phyloP scores from a whole-genome alignment of 2,797 vertebrate species.

The Darevskia mixta region DNA sequence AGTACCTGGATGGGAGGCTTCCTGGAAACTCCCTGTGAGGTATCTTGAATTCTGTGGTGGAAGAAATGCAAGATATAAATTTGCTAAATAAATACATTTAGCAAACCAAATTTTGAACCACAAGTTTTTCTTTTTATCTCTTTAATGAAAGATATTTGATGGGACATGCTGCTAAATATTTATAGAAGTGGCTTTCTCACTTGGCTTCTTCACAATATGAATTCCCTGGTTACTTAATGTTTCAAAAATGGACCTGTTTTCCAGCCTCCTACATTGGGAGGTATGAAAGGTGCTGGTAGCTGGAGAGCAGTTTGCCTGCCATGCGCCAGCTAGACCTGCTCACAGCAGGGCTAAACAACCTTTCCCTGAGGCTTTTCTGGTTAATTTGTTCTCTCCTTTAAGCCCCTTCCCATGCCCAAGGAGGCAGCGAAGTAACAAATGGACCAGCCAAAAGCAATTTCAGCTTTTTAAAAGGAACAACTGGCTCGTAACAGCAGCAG shows the following conservation, averaged over 20 bases:
- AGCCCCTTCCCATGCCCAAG: conserved; percentile 65
- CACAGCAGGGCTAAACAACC: conserved; percentile 45
- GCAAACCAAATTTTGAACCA: background rate
- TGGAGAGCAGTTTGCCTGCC: background rate
- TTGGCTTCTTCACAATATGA: conserved; percentile 3
- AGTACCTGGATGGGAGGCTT: background rate
- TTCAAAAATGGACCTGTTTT: conserved; percentile 23
- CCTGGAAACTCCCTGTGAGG: background rate
- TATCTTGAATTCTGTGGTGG: background rate
- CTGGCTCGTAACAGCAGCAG: conserved; percentile 68
- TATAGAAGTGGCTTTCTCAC: background rate
- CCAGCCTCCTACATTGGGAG: background rate
- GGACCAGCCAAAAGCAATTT: conserved; percentile 71
- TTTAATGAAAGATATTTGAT: background rate
- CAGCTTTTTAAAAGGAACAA: conserved; percentile 72
- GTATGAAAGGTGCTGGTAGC: background rate
- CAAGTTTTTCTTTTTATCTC: background rate
- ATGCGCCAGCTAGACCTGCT: conserved; percentile 18
- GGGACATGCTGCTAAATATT: background rate
- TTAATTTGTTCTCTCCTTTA: conserved; percentile 52
- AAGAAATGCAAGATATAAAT: background rate
- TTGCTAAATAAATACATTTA: background rate
- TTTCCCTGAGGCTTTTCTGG: conserved; percentile 60
- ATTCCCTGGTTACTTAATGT: conserved; percentile 20
- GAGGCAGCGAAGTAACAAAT: conserved; percentile 50